Conservation (phyloP, 1,140 invertebrate genomes). For the Rhizoglyphus robini region DNA sequence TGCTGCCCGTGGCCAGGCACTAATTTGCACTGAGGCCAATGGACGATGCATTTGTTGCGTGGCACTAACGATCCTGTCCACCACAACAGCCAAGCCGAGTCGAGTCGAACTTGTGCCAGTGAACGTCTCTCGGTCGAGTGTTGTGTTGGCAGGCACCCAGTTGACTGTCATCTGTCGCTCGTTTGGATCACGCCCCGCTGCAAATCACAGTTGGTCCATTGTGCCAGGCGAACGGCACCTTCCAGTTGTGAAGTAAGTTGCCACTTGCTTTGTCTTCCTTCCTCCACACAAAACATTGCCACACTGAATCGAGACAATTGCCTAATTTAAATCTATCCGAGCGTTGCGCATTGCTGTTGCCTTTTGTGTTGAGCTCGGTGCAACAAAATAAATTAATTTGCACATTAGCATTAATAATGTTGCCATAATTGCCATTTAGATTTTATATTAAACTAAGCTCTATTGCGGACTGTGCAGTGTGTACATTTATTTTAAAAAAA, state of each 20-base stretch:
- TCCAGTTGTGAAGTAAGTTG: slow-evolving; percentile 7
- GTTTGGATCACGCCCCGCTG: slow-evolving; percentile 7
- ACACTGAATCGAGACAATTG: not conserved
- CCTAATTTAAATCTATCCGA: not conserved
- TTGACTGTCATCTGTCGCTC: not conserved
- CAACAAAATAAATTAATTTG: no score
- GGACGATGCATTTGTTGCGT: no score
- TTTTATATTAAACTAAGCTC: no score
- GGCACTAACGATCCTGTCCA: no score
- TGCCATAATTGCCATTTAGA: not conserved
- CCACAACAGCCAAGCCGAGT: slow-evolving; percentile 6
- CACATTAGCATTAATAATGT: not conserved
- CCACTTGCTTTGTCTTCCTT: not conserved
- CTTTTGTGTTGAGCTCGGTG: no score
- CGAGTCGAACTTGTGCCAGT: not conserved
- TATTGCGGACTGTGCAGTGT: no score
- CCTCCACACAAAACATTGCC: not conserved
- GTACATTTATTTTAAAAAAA: not conserved
- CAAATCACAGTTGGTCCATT: slow-evolving; percentile 8
- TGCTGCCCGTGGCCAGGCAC: not conserved
- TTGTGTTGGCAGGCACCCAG: not conserved
- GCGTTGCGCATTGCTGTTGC: not conserved
- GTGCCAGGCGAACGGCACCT: not conserved
- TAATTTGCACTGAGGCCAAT: no score
- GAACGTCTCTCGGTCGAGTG: not conserved